Evolutionary conservation across 2,888 invertebrate genomes (phyloP), one percentile per base, ranked within the genome.

Genomic region (Melanotus villosus): DNA sequence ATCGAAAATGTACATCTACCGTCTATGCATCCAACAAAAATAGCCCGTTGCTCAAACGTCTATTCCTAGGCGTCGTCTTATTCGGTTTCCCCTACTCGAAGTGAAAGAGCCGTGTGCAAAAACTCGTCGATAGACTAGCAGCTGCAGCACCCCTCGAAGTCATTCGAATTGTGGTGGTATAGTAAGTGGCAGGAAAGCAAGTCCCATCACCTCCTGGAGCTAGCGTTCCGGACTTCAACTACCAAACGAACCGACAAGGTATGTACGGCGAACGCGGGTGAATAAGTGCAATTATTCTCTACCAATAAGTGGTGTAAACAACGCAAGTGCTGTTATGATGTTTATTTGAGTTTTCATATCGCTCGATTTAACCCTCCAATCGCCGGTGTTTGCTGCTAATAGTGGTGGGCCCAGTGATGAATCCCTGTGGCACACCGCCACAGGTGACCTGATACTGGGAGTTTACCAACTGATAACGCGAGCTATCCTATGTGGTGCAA

Each of bases 111-210:
- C 89, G 89, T 89, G 89, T 88, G 89, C 89, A 89, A 86, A 84
- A 76, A 82, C 80, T 81, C 82, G 82, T 86, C 85, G 86, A 89
- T 88, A 89, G 88, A 88, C 88, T 88, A 89, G 86, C 80, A 84
- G 84, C 83, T 80, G 83, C 83, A 79, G 82, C 82, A 80, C 83
- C 82, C 82, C 82, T 83, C 82, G 50, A 84, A 85, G 85, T 85
- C 88, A 89, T 88, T 89, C 88, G 88, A 88, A 87, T 80, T 86
- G 86, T 85, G 84, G 88, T 87, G 87, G 87, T 88, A n/a, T n/a
- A 86, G 88, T 87, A 85, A 84, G 86, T 85, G 86, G 86, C 84
- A 86, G 86, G 85, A 85, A 85, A 85, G 79, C 80, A 77, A 79
- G 78, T 79, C 80, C 77, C 77, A 78, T 70, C 71, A 63, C 70